Evolutionary conservation across 1,140 invertebrate genomes (phyloP), one percentile per base, ranked within the genome.

Genomic region (Apis florea): DNA sequence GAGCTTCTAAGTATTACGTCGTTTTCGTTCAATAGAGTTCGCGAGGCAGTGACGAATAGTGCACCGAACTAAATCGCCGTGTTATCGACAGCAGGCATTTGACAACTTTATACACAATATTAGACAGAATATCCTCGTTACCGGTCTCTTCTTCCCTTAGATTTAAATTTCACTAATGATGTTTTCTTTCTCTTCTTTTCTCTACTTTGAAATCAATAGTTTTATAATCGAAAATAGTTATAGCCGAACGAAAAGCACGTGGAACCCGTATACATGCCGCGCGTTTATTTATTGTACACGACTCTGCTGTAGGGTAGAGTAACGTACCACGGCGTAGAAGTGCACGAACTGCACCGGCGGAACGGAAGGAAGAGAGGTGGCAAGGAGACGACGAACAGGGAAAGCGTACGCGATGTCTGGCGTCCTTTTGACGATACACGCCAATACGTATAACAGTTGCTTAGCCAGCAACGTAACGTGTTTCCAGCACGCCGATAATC

Each of bases 281-380:
- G 71, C 83, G 76, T 85, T 85, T 68, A 80, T 76, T 85, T 85
- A 83, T 83, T 17, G 31, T 47, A 12, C n/a, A 40, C 53, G 56
- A 26, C 72, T 53, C 24, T 11, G 63, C 56, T 59, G 4, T n/a
- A 49, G 56, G 67, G 24, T 49, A 71, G 68, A 70, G 31, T 51
- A 59, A n/a, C 12, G 40, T 56, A 61, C 17, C 47, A 74, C 47
- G 40, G 63, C 74, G 71, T 61, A 61, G 51, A 67, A 66, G 72
- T 40, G 66, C 67, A 63, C 61, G 31, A 67, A 72, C 47, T 56
- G 85, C 56, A 47, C 53, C 69, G 69, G 31, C 56, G 63, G 82
- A 85, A 69, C 82, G 79, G 84, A 86, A 82, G 63, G 75, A 74
- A 74, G 73, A 75, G 71, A 72, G 69, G 58, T 63, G 58, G 56